A percentile compares a stretch with the other conserved stretches of the same genome.
Evolutionary conservation across 2,888 invertebrate genomes (phyloP).

Genomic region (Aleiodes testaceus): DNA sequence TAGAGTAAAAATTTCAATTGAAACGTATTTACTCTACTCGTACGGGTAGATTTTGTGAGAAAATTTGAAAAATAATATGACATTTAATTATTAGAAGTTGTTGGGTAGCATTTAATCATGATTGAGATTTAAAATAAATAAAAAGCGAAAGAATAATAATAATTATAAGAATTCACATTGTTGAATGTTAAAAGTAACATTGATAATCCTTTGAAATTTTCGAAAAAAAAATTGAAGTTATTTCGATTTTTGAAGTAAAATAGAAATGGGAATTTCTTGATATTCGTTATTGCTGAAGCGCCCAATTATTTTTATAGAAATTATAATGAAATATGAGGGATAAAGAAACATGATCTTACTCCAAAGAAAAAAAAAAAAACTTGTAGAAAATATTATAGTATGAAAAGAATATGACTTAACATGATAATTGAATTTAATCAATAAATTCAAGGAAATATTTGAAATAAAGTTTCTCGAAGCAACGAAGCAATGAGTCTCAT

Average conservation of each 20-base stretch:
- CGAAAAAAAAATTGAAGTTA: not conserved
- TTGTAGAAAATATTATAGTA: not conserved
- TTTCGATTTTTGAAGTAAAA: slow-evolving; percentile 12
- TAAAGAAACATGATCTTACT: slow-evolving; percentile 39
- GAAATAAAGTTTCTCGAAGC: slow-evolving; percentile 57
- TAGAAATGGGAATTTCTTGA: slow-evolving; percentile 50
- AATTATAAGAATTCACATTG: slow-evolving; percentile 52
- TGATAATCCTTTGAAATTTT: slow-evolving; percentile 14
- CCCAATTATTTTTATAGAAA: slow-evolving; percentile 71
- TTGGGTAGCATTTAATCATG: slow-evolving; percentile 45
- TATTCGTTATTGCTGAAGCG: slow-evolving; percentile 59
- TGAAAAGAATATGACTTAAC: not conserved
- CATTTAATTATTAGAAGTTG: slow-evolving; percentile 45
- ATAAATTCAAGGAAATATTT: slow-evolving; percentile 23
- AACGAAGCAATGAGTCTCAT: slow-evolving; percentile 58
- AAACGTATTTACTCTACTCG: slow-evolving; percentile 35
- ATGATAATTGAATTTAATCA: not conserved
- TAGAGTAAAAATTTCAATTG: slow-evolving; percentile 6
- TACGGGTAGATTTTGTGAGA: slow-evolving; percentile 31
- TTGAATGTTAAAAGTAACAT: slow-evolving; percentile 59
- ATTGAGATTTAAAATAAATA: slow-evolving; percentile 8
- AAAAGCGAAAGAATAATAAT: slow-evolving; percentile 19
- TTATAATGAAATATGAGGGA: slow-evolving; percentile 53
- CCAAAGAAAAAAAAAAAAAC: slow-evolving; percentile 22
- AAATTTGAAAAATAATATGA: slow-evolving; percentile 15